Evolutionary conservation across 92 coral and sea anemone genomes (phyloP).

Genomic region (Palythoa caribaeorum): DNA sequence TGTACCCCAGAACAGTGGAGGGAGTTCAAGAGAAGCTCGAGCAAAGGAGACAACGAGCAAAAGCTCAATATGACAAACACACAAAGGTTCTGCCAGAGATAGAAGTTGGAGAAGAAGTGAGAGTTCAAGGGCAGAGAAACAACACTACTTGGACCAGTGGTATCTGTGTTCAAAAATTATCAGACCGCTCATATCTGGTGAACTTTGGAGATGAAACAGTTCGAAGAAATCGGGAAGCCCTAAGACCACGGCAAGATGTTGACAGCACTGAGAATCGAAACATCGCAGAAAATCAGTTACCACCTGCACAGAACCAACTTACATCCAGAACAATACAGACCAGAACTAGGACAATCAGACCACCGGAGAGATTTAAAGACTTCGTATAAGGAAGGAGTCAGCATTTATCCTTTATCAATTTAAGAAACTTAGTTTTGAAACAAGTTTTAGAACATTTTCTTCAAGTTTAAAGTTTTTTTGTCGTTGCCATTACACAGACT

Average conservation of each 20-base stretch:
- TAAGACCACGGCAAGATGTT: slow-evolving; percentile 24
- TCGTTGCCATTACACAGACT: not conserved
- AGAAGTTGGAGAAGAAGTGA: slow-evolving; percentile 38
- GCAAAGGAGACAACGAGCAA: slow-evolving; percentile 37
- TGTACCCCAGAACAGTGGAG: slow-evolving; percentile 30
- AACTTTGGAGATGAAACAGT: slow-evolving; percentile 8
- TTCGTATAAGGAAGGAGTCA: slow-evolving; percentile 34
- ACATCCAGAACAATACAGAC: slow-evolving; percentile 17
- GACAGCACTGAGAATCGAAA: not conserved
- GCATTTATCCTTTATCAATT: slow-evolving; percentile 35
- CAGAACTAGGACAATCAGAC: slow-evolving; percentile 22
- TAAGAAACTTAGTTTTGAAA: slow-evolving; percentile 20
- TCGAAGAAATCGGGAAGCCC: slow-evolving; percentile 34
- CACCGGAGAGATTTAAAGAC: slow-evolving; percentile 48
- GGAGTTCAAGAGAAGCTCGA: slow-evolving; percentile 31
- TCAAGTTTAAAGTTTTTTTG: not conserved
- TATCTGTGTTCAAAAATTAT: slow-evolving; percentile 35
- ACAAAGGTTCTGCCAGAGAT: slow-evolving; percentile 40
- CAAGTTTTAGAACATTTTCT: slow-evolving; percentile 19
- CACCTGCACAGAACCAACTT: not conserved
- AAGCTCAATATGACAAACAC: slow-evolving; percentile 24
- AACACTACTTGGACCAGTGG: slow-evolving; percentile 36
- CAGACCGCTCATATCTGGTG: slow-evolving; percentile 41
- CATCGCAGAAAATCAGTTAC: not conserved
- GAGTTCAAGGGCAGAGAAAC: slow-evolving; percentile 30